Evolutionary conservation across 2,113 vertebrate species (phyloP), one percentile per base, ranked within the genome.

Genomic region (Prochilodus magdalenae): DNA sequence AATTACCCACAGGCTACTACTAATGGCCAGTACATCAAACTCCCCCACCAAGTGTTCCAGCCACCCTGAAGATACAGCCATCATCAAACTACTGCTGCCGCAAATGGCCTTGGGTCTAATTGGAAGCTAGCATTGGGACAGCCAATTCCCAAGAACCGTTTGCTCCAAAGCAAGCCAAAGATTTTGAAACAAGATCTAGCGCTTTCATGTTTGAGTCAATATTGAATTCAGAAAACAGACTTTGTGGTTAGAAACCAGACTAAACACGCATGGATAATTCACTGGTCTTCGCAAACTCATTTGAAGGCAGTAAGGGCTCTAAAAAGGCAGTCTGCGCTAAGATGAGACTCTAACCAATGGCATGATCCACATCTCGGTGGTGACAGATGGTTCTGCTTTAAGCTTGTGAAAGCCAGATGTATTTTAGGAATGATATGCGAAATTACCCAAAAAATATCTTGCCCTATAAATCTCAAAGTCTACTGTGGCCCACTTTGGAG

Each of bases 11-110:
- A 24, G 57, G 33, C 44, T 55, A 53, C 24, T 65, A 30, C 8
- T 18, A 66, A 73, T 78, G 75, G 47, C 14, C 69, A 66, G 27
- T 10, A 65, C 76, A 66, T 77, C 74, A 72, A 77, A 75, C 13
- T 15, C 47, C 24, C 18, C 36, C n/a, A 29, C 24, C 5, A 47
- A 71, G 36, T 11, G 60, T 60, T 40, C 30, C 44, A 10, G 33
- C 24, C 77, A 60, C 3, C 44, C 22, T 77, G 53, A 78, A 20
- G 65, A 57, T n/a, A 26, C 11, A 55, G n/a, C 29, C 29, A 36
- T 78, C 63, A 78, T 78, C 29, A 69, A 70, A 67, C 3, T 77
- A 67, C 65, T 26, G 44, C 26, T 29, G 33, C 57, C 22, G 55
- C 40, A 62, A 40, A 82, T 36, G 29, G 5, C n/a, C n/a, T 65